Percentiles rank a stretch among this genome's conserved stretches.
Conservation (phyloP, 2,797 vertebrate species). For the Adelosebastes latens region DNA sequence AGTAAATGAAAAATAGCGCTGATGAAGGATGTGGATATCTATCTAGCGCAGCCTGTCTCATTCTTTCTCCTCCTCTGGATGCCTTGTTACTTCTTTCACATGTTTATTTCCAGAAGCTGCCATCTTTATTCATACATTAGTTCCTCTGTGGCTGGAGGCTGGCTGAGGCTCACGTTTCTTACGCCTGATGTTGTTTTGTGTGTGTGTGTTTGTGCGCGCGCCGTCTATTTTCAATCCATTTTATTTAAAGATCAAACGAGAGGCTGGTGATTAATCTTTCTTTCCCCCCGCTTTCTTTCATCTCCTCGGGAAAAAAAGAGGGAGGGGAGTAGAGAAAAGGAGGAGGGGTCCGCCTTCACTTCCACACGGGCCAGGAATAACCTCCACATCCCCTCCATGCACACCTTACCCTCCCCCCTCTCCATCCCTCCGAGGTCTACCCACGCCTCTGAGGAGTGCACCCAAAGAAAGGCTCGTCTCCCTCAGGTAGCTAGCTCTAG, state of each 20-base stretch:
- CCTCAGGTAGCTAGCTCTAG: slow-evolving; percentile 25
- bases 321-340: slow-evolving; percentile 51
- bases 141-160: slow-evolving; percentile 75
- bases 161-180: slow-evolving; percentile 65
- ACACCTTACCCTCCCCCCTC: slow-evolving; percentile 22
- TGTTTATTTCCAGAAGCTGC: slow-evolving; percentile 80
- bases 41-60: slow-evolving; percentile 37
- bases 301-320: slow-evolving; percentile 68
- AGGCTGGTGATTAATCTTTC: slow-evolving; percentile 84
- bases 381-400: slow-evolving; percentile 49
- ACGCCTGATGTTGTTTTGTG: slow-evolving; percentile 29
- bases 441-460: slow-evolving; percentile 36
- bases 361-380: slow-evolving; percentile 73
- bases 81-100: slow-evolving; percentile 63
- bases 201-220: slow-evolving; percentile 41
- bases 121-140: slow-evolving; percentile 81
- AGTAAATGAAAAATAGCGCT: slow-evolving; percentile 28
- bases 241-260: slow-evolving; percentile 87
- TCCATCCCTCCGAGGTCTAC: slow-evolving; percentile 53
- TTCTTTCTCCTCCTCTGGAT: slow-evolving; percentile 44
- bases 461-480: slow-evolving; percentile 41
- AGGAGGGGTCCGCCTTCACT: slow-evolving; percentile 60
- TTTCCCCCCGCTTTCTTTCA: slow-evolving; percentile 77
- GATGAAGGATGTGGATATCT: slow-evolving; percentile 42
- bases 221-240: slow-evolving; percentile 79